Evolutionary conservation across 1,140 invertebrate species (phyloP), one percentile per base, ranked within the genome.

Genomic region (Pseudomyrmex pallidus): DNA sequence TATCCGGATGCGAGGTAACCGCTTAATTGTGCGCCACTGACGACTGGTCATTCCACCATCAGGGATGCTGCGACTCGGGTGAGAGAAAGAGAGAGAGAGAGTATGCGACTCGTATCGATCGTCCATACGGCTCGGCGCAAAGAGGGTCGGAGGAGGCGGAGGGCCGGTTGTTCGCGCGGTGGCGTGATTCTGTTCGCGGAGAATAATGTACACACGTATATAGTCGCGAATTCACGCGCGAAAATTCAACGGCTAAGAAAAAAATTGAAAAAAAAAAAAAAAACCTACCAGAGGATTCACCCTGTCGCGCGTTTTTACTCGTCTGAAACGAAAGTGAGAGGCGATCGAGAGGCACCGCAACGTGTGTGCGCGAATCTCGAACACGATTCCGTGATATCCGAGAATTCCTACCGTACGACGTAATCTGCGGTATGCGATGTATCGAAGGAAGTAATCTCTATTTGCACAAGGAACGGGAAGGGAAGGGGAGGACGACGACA

Each of bases 61-160:
- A 35, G 35, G 56, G 59, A 89, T 87, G 61, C 83, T 87, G 86
- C 83, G 52, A 73, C 66, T 35, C 35, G 35, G 7, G 35, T 35
- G 35, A 35, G 35, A 35, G 35, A 25, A 2, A 35, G 35, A 35
- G 35, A 35, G 4, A 35, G 35, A 7, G 35, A 35, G 67, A 82
- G 73, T 74, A 72, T 87, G 77, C 72, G 77, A 83, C 70, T 87
- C 84, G 84, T 87, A 88, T 88, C 83, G 86, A 88, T 88, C 87
- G 70, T 68, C 70, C 25, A 25, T 64, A 35, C 35, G 70, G 59
- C 67, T 67, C 73, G 68, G 63, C 68, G 63, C 54, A 72, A 83
- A 63, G 9, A 78, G n/a, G 59, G 12, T 72, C 67, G 67, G 66
- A 86, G 59, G 73, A 87, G 85, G 70, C 87, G 85, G 66, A 74